Evolutionary conservation across 2,888 invertebrate species (phyloP).

Genomic region (Pegoplata infirma): DNA sequence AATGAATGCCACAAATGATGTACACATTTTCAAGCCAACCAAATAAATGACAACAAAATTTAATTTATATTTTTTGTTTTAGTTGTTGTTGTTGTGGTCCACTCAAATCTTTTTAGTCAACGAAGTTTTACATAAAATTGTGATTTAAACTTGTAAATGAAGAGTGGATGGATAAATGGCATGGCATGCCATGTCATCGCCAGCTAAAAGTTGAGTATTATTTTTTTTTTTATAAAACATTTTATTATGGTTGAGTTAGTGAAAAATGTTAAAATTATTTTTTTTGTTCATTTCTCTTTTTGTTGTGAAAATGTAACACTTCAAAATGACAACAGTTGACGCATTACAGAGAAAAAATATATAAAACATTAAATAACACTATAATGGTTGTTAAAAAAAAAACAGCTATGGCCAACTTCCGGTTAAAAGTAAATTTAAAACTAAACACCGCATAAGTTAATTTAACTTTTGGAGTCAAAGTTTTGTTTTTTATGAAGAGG

Average conservation of each 20-base stretch:
- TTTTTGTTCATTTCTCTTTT: no score
- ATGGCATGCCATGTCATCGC: background rate
- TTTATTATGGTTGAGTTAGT: conserved; percentile 11
- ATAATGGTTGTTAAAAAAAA: background rate
- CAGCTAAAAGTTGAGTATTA: conserved; percentile 26
- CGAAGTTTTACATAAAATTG: conserved; percentile 8
- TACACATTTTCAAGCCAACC: conserved; percentile 34
- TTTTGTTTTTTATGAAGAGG: background rate
- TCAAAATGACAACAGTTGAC: conserved; percentile 32
- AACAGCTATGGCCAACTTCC: background rate
- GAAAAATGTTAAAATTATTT: conserved; percentile 14
- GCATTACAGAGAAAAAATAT: conserved; percentile 11
- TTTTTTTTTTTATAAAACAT: no score
- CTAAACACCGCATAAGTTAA: background rate
- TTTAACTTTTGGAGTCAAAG: background rate
- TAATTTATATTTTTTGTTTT: conserved; percentile 31
- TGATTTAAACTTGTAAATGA: background rate
- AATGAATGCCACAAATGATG: conserved; percentile 45
- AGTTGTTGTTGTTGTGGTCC: conserved; percentile 19
- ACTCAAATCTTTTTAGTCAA: conserved; percentile 18
- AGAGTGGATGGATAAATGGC: background rate
- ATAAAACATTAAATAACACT: background rate
- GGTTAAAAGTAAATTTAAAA: background rate
- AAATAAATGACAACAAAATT: conserved; percentile 38
- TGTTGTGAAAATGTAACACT: conserved; percentile 11